A percentile compares a stretch with the other conserved stretches of the same genome.
These are phyloP conservation scores for Drosophila eugracilis DNA, from an alignment of 1,140 invertebrate species.

Conservation along the genomic window DNA sequence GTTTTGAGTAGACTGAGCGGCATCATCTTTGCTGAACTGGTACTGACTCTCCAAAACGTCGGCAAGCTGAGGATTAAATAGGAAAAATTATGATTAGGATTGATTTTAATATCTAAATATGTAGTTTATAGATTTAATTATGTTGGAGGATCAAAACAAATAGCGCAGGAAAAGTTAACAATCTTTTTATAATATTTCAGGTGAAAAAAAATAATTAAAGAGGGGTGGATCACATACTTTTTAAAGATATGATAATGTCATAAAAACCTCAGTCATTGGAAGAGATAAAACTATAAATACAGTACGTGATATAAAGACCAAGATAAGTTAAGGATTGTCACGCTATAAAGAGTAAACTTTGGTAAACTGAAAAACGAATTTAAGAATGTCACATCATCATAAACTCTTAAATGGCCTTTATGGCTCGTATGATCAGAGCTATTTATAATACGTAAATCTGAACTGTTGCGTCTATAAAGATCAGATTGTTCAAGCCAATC, in stretches of 20 bases:
- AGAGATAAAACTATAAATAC: not conserved
- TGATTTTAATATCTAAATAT: too few species aligned
- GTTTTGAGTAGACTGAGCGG: conserved; percentile 87
- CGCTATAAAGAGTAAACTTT: too few species aligned
- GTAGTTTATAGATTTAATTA: too few species aligned
- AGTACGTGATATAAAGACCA: not conserved
- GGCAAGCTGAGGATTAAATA: conserved; percentile 86
- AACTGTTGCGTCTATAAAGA: not conserved
- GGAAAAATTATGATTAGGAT: not conserved
- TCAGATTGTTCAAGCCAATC: not conserved
- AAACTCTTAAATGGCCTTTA: too few species aligned
- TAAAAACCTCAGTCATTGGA: not conserved
- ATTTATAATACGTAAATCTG: conserved; percentile 7
- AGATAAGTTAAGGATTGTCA: not conserved
- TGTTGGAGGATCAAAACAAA: too few species aligned
- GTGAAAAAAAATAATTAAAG: not conserved
- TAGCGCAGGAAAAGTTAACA: too few species aligned
- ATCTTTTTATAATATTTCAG: too few species aligned
- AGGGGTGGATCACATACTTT: not conserved
- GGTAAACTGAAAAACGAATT: not conserved
- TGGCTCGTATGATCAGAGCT: not conserved
- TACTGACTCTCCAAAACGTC: conserved; percentile 89
- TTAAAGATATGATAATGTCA: not conserved
- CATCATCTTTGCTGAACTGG: conserved; percentile 87
- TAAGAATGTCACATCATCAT: too few species aligned